Base-by-base conservation (phyloP, 92 coral and sea anemone genomes). In the Pocillopora meandrina region DNA sequence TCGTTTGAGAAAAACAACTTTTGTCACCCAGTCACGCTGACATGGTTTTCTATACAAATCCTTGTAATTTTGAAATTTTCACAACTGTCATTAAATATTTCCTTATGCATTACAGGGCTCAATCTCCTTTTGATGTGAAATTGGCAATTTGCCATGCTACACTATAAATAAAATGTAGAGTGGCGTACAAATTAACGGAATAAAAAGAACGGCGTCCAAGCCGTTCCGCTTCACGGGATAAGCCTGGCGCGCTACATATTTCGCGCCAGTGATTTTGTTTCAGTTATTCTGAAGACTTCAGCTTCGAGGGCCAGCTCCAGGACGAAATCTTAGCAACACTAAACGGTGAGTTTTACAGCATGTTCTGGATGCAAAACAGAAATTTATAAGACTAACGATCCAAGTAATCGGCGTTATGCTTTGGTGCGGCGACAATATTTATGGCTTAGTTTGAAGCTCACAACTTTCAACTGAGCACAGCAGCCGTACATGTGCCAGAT, bases 391-490 rank as follows among this genome's bases (percentile, higher is more conserved):
- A 60, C 70, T 62, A 19, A 78, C 82, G 82, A 63, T 78, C 60
- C 61, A 61, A 61, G 82, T 61, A 77, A 75, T 57, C 2, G 52
- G 42, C 67, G 59, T 20, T 76, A 11, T 76, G 66, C 66, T 56
- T 1, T 3, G 10, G 12, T 76, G n/a, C 47, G 3, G 15, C 61
- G 10, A 23, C 59, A 76, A 34, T 58, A 60, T 14, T 62, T 77
- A 62, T 62, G 33, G 59, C 59, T 62, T 62, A 77, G 33, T 62
- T 62, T 77, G 71, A 77, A 77, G 70, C 70, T 77, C 58, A 61
- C n/a, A 18, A 5, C n/a, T 61, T n/a, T 61, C 31, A 26, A 26
- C 65, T 56, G 1, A 56, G 17, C 63, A 20, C n/a, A 15, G 64
- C 55, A 56, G 65, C 35, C 64, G 68, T 63, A 63, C 68, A 9